phyloP scores from a whole-genome alignment of 2,797 vertebrate species.

The Peromyscus nudipes region DNA sequence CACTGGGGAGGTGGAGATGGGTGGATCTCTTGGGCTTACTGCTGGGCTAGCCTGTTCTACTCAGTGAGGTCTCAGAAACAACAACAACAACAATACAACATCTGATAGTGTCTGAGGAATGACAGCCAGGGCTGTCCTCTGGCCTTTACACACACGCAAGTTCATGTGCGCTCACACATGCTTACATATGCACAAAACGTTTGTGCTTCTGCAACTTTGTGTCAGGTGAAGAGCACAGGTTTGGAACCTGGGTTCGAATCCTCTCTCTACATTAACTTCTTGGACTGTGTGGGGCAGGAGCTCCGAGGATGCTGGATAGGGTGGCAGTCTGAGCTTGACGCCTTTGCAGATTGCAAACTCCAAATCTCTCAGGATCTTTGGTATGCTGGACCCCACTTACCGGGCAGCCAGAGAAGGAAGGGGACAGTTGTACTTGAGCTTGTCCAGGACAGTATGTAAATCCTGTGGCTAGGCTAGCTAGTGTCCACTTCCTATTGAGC shows the following conservation, averaged over 20 bases:
- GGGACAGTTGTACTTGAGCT: background rate
- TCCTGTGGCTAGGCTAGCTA: background rate
- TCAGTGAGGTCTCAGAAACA: background rate
- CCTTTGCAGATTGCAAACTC: conserved; percentile 8
- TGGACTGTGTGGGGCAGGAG: background rate
- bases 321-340: background rate
- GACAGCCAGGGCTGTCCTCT: background rate
- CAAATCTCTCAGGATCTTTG: background rate
- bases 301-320: background rate
- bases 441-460: background rate
- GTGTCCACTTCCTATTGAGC: background rate
- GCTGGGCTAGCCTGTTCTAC: background rate
- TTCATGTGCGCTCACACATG: background rate
- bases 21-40: background rate
- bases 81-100: background rate
- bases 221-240: background rate
- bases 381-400: background rate
- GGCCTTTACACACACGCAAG: background rate
- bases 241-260: background rate
- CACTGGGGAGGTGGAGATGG: background rate
- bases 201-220: background rate
- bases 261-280: background rate
- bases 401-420: background rate
- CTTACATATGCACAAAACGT: background rate
- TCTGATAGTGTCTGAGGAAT: background rate